phyloP scores from a whole-genome alignment of 2,113 vertebrate species.

The Carlito syrichta region DNA sequence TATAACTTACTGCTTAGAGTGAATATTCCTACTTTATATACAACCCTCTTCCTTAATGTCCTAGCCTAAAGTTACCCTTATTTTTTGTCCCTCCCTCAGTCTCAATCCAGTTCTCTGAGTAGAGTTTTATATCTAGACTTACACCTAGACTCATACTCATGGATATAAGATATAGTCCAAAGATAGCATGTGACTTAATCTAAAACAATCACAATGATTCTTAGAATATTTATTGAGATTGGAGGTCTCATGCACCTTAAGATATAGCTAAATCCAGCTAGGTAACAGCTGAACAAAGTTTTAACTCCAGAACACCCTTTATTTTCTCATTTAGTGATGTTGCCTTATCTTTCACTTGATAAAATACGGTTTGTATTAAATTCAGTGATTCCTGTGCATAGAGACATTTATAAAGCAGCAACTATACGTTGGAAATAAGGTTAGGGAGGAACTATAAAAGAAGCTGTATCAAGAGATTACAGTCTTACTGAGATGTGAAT shows the following conservation, averaged over 20 bases:
- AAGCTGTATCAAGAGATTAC: background rate
- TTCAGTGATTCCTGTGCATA: background rate
- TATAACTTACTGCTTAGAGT: background rate
- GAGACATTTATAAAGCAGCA: background rate
- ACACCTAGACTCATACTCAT: background rate
- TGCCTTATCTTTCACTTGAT: background rate
- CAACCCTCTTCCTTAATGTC: background rate
- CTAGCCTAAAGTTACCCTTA: background rate
- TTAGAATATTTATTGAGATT: background rate
- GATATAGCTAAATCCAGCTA: background rate
- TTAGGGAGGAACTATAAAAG: background rate
- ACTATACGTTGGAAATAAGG: background rate
- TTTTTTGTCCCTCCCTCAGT: background rate
- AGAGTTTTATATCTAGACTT: background rate
- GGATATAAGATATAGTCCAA: background rate
- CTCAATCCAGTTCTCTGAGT: background rate
- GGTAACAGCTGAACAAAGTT: background rate
- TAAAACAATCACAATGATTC: background rate
- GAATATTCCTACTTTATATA: background rate
- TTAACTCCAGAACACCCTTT: background rate
- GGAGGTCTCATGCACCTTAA: background rate
- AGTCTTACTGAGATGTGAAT: background rate
- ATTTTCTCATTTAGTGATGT: background rate
- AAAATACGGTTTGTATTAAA: background rate
- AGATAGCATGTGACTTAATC: background rate